Conservation (phyloP, 2,888 invertebrate genomes). For the Drosophila meridionalis region DNA sequence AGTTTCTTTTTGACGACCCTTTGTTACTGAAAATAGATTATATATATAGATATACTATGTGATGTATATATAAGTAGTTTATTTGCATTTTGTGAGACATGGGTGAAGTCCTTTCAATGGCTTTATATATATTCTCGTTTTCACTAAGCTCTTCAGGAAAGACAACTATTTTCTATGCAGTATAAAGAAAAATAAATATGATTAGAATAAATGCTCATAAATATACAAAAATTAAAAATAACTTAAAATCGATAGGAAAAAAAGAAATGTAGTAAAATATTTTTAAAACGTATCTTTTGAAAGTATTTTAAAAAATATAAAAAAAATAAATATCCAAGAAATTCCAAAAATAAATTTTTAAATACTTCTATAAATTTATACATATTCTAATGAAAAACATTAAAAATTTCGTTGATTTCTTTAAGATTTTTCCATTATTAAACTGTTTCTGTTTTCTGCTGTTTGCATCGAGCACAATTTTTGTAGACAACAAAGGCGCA, state of each 20-base stretch:
- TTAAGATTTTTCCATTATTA: no score
- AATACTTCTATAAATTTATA: neutral
- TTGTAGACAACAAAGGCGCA: conserved; percentile 5
- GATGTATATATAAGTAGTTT: neutral
- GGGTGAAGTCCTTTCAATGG: neutral
- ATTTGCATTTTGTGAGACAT: neutral
- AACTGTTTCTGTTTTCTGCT: neutral
- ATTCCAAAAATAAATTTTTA: neutral
- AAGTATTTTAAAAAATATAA: no score
- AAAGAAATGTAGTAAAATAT: no score
- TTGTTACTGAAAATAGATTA: neutral
- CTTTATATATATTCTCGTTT: neutral
- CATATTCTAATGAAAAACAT: neutral
- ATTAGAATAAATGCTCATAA: no score
- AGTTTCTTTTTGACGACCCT: neutral
- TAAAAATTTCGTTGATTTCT: neutral
- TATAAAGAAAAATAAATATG: neutral
- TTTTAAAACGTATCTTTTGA: no score
- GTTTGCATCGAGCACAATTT: neutral
- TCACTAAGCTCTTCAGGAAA: neutral
- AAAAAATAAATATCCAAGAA: neutral
- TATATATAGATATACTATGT: neutral
- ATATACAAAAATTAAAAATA: no score
- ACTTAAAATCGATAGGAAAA: no score
- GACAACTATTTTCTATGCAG: neutral